Evolutionary conservation across 2,113 vertebrate genomes (phyloP), one percentile per base, ranked within the genome.

Genomic region (Xenopus tropicalis): DNA sequence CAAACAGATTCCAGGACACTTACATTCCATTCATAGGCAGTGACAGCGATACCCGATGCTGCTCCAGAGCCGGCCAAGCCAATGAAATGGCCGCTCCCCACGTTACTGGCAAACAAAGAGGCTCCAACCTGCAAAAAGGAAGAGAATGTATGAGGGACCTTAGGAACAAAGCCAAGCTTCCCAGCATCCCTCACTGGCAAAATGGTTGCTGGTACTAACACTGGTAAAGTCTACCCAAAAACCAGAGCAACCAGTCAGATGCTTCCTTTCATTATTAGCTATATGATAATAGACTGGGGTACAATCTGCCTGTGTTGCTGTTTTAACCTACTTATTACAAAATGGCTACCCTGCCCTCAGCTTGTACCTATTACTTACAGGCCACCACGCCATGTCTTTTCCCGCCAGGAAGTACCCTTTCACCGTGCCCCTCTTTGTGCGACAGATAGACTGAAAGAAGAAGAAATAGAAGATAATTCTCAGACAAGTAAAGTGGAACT

Each of bases 361-460:
- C 25, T 3, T 29, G 25, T 6, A 29, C 25, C 25, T 29, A 29
- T 29, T 29, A 92, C 96, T 93, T 81, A 99, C 97, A 0, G 97
- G 97, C 97, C 96, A 99, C 97, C 97, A 99, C 23, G 88, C 88
- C 96, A 99, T 98, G 84, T 86, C 86, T 64, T 95, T 97, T 69
- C 97, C 97, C 1, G 97, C 97, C 10, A 99, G 85, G 80, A 99
- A 99, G 79, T 99, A 99, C 44, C 97, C 97, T 48, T 92, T 91
- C 65, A 99, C 94, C 0, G 97, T 98, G 85, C 90, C 95, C 79
- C 96, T 91, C 79, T 96, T 94, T 0, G 96, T 98, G 85, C 84
- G 96, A 88, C 92, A 94, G 86, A 96, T 98, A 24, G 97, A 98
- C 97, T 99, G 78, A 13, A 77, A 78, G 8, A 77, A 69, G 85